A percentile compares a stretch with the other conserved stretches of the same genome.
These are phyloP conservation scores for Martes flavigula DNA, from an alignment of 2,797 vertebrate genomes.

Conservation along the genomic window DNA sequence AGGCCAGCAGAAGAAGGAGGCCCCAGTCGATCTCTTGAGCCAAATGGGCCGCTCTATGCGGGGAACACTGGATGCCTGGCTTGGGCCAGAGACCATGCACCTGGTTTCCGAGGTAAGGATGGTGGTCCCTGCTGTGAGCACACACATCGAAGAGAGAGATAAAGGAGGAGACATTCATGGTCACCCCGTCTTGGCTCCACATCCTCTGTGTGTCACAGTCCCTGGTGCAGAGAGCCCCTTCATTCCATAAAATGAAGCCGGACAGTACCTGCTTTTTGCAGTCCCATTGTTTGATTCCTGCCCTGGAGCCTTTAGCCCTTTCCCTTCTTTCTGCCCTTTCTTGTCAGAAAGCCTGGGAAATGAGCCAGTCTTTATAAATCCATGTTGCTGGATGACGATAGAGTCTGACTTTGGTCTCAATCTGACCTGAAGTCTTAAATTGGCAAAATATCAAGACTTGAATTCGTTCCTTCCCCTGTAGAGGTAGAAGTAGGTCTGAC, in stretches of 20 bases:
- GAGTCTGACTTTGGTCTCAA: not conserved
- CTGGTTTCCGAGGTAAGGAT: slow-evolving; percentile 78
- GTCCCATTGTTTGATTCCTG: not conserved
- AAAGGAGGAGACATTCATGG: not conserved
- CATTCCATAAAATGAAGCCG: not conserved
- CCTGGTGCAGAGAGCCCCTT: not conserved
- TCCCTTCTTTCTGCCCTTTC: not conserved
- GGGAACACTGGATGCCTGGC: slow-evolving; percentile 71
- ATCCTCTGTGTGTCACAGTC: not conserved
- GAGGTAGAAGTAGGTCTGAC: not conserved
- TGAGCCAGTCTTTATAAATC: not conserved
- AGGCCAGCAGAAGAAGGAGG: slow-evolving; percentile 59
- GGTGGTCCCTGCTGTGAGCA: accelerated
- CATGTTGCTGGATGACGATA: not conserved
- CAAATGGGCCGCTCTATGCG: slow-evolving; percentile 61
- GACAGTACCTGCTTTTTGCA: not conserved
- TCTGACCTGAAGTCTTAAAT: not conserved
- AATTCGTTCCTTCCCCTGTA: not conserved
- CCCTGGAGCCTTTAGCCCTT: not conserved
- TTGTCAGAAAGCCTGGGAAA: not conserved
- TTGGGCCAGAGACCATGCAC: slow-evolving; percentile 74
- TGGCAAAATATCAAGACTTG: not conserved
- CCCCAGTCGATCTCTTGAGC: slow-evolving; percentile 68
- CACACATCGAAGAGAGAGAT: not conserved
- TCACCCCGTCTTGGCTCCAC: not conserved